Conservation (phyloP, 2,113 vertebrate genomes). For the Ranitomeya imitator region DNA sequence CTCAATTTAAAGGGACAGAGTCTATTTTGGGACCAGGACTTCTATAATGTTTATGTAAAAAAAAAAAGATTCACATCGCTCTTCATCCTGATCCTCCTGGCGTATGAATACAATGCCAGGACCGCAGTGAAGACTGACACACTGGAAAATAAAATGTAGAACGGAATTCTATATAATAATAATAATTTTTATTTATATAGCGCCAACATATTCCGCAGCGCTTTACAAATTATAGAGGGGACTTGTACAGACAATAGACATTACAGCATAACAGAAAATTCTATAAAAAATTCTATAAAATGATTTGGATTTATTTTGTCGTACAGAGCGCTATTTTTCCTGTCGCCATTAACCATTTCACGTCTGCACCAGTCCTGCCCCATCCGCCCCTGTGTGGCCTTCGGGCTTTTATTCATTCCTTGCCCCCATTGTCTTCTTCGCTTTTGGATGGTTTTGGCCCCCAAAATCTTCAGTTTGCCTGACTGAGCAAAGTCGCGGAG, state of each 20-base stretch:
- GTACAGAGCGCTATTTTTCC: neutral
- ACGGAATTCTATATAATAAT: neutral
- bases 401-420: neutral
- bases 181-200: no score
- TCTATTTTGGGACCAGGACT: no score
- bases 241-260: no score
- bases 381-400: neutral
- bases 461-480: neutral
- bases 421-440: neutral
- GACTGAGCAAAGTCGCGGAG: neutral
- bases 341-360: neutral
- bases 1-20: no score
- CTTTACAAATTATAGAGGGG: no score
- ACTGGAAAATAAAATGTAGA: neutral
- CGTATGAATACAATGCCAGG: neutral
- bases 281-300: neutral
- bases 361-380: neutral
- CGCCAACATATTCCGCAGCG: no score
- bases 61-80: no score
- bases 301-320: neutral
- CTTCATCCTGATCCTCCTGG: neutral
- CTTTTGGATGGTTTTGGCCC: neutral
- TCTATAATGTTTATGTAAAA: no score
- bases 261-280: no score
- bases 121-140: neutral